These are phyloP conservation scores for Notarius quadriscutis DNA, from an alignment of 2,113 vertebrate genomes.

Conservation along the genomic window DNA sequence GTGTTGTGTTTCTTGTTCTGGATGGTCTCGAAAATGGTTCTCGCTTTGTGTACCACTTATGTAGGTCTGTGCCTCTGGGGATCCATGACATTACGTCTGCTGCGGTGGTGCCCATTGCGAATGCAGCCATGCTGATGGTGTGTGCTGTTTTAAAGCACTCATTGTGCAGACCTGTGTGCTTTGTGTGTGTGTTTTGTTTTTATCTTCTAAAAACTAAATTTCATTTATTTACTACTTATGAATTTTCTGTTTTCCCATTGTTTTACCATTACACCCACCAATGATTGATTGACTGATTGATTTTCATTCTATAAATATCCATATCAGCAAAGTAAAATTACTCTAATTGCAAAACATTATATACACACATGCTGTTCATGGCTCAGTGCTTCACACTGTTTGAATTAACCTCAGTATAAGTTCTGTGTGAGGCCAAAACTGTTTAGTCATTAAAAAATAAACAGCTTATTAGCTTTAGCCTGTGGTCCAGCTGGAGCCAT, in stretches of 20 bases:
- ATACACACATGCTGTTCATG: background rate
- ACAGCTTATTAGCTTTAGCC: background rate
- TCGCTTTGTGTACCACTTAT: background rate
- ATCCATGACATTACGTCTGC: background rate
- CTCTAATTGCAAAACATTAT: background rate
- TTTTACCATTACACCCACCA: background rate
- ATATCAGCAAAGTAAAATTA: background rate
- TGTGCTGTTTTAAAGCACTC: background rate
- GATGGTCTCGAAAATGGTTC: background rate
- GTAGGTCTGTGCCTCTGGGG: background rate
- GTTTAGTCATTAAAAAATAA: background rate
- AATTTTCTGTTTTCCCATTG: background rate
- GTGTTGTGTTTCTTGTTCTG: background rate
- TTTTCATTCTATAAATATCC: background rate
- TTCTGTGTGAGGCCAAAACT: background rate
- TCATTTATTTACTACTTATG: background rate
- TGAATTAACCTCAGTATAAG: background rate
- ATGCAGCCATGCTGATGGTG: background rate
- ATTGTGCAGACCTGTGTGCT: background rate
- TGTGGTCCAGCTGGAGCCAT: constrained; percentile 19
- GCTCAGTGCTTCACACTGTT: background rate
- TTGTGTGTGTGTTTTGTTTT: background rate
- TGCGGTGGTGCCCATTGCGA: background rate
- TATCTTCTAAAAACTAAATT: background rate
- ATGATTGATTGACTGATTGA: background rate